Evolutionary conservation across 2,888 invertebrate species (phyloP).

Genomic region (Chaitophorus viminalis): DNA sequence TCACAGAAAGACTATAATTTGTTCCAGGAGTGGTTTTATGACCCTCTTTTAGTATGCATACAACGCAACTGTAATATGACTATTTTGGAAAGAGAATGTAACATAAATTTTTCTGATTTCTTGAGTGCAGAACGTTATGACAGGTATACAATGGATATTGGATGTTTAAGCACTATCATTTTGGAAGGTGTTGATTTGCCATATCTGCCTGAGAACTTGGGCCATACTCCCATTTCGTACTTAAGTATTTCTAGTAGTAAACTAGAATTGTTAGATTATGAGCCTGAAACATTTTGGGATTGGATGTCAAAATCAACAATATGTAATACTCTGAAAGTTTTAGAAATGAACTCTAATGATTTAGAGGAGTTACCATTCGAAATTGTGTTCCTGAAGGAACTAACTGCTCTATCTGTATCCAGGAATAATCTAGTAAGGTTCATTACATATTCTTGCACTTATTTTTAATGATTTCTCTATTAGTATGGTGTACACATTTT

Average conservation of each 20-base stretch:
- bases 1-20: not conserved
- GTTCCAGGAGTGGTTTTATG: not conserved
- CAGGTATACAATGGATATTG: not conserved
- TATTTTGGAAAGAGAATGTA: not conserved
- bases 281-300: not conserved
- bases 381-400: not conserved
- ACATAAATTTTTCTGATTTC: not conserved
- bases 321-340: not conserved
- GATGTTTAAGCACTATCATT: not conserved
- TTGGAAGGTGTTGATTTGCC: not conserved
- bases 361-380: not conserved
- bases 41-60: not conserved
- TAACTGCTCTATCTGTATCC: not conserved
- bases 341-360: not conserved
- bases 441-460: not conserved
- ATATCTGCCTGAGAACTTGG: not conserved
- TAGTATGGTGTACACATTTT: not conserved
- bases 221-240: not conserved
- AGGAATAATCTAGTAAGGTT: not conserved
- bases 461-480: not conserved
- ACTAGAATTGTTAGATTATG: not conserved
- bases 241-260: not conserved
- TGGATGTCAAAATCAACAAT: not conserved
- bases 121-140: not conserved
- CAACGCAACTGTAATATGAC: no score